Evolutionary conservation across 2,888 invertebrate species (phyloP).

Genomic region (Rosalia funebris): DNA sequence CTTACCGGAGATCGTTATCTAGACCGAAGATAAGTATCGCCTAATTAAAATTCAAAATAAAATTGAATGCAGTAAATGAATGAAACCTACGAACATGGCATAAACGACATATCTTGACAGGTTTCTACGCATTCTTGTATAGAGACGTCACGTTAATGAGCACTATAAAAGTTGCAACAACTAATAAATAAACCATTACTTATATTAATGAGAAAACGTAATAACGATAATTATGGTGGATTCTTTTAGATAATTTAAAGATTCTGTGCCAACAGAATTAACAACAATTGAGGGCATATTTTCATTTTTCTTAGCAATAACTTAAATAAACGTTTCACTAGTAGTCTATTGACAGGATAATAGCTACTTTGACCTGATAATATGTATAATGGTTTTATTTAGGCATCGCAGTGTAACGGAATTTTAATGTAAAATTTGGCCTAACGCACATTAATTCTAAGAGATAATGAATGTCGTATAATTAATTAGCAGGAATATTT

Average conservation of each 20-base stretch:
- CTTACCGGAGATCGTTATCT: conserved; percentile 30
- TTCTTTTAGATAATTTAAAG: conserved; percentile 4
- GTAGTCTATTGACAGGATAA: no score
- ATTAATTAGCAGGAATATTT: no score
- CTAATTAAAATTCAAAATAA: conserved; percentile 51
- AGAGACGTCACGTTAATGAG: conserved; percentile 35
- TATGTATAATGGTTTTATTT: no score
- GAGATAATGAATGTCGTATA: no score
- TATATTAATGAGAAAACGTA: conserved; percentile 21
- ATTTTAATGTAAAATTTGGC: no score
- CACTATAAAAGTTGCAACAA: conserved; percentile 17
- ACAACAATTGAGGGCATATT: conserved; percentile 7
- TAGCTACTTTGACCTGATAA: no score
- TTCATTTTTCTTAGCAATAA: not conserved
- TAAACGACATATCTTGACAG: conserved; percentile 42
- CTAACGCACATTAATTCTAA: no score
- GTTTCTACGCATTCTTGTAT: conserved; percentile 34
- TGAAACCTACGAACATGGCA: conserved; percentile 44
- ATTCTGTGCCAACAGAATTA: conserved; percentile 16
- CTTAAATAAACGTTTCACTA: not conserved
- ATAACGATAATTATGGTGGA: conserved; percentile 12
- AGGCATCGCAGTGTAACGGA: no score
- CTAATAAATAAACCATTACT: conserved; percentile 9
- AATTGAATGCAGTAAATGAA: conserved; percentile 44
- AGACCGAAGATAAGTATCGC: conserved; percentile 45